A percentile compares a stretch with the other conserved stretches of the same genome.
phyloP scores from a whole-genome alignment of 2,113 vertebrate genomes.

The Eulacestoma nigropectus region DNA sequence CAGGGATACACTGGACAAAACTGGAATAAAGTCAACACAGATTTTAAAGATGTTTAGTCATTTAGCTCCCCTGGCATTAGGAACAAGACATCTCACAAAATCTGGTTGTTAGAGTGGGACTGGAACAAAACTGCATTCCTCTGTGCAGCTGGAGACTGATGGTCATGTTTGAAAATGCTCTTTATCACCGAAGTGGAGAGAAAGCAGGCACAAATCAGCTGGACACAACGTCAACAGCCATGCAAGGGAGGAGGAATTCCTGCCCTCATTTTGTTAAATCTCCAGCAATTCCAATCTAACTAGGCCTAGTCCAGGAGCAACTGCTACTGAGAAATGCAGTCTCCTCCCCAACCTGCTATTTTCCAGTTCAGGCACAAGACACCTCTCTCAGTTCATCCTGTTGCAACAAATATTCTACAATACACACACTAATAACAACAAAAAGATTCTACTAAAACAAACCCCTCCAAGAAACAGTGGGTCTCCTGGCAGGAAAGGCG shows the following conservation, averaged over 20 bases:
- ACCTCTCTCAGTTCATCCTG: background rate
- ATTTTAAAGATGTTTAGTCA: background rate
- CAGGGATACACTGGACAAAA: background rate
- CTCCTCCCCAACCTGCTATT: background rate
- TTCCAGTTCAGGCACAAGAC: background rate
- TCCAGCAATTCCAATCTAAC: background rate
- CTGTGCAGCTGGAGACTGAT: background rate
- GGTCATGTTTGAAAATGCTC: background rate
- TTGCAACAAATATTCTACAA: background rate
- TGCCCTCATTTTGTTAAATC: background rate
- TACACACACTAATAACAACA: background rate
- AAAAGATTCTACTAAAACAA: background rate
- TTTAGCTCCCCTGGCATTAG: background rate
- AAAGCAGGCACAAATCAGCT: background rate
- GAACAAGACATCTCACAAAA: background rate
- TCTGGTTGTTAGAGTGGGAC: background rate
- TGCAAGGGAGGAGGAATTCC: background rate
- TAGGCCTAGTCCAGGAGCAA: background rate
- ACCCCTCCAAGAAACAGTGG: background rate
- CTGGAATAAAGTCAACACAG: background rate
- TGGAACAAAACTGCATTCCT: background rate
- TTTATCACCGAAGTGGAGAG: background rate
- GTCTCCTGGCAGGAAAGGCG: background rate
- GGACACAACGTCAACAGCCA: background rate
- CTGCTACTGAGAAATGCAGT: background rate